Evolutionary conservation across 2,888 invertebrate species (phyloP).

Genomic region (Leptothorax acervorum): DNA sequence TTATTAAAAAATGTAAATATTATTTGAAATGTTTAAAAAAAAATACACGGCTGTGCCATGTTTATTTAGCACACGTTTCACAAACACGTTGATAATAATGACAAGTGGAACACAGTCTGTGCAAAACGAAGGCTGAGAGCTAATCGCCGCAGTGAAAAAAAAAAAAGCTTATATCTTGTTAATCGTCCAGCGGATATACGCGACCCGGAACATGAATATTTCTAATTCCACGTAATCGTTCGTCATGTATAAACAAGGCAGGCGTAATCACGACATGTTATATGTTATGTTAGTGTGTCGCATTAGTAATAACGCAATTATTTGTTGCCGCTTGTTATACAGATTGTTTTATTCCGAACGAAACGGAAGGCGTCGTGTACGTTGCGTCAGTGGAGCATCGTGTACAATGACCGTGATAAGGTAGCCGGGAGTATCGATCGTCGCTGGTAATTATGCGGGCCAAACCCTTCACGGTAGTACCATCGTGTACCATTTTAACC

Average conservation of each 20-base stretch:
- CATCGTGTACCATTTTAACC: slow-evolving; percentile 70
- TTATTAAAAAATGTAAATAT: neutral
- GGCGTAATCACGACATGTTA: slow-evolving; percentile 31
- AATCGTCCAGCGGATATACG: slow-evolving; percentile 17
- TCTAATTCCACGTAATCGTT: slow-evolving; percentile 35
- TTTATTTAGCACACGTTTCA: neutral
- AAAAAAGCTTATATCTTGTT: neutral
- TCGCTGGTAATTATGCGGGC: slow-evolving; percentile 68
- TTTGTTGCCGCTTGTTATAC: slow-evolving; percentile 63
- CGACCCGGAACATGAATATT: slow-evolving; percentile 25
- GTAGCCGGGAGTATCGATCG: slow-evolving; percentile 68
- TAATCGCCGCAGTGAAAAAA: neutral
- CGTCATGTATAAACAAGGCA: slow-evolving; percentile 48
- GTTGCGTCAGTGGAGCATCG: slow-evolving; percentile 46
- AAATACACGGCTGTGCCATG: neutral
- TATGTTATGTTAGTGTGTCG: slow-evolving; percentile 5
- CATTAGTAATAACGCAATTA: slow-evolving; percentile 55
- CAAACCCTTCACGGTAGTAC: slow-evolving; percentile 67
- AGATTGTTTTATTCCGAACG: slow-evolving; percentile 54
- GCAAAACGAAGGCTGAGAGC: neutral
- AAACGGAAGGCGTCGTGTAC: slow-evolving; percentile 33
- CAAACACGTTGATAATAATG: neutral
- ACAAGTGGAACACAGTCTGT: slow-evolving; percentile 5
- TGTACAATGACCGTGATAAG: slow-evolving; percentile 70
- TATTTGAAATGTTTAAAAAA: neutral